Evolutionary conservation across 2,113 vertebrate genomes (phyloP), one percentile per base, ranked within the genome.

Genomic region (Limanda limanda): DNA sequence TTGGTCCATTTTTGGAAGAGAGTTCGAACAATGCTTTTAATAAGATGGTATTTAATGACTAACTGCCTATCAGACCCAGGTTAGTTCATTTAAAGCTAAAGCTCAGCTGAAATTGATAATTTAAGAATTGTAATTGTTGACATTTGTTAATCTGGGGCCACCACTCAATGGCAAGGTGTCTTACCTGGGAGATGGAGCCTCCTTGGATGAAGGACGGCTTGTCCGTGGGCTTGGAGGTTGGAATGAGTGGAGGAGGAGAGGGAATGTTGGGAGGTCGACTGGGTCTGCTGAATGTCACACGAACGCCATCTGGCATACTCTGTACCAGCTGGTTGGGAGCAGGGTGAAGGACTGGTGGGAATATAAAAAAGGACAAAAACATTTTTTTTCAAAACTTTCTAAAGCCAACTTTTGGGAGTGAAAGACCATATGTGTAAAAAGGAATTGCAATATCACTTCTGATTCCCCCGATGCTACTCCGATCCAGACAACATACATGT

Each of bases 201-300:
- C 98, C 98, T 88, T 98, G 96, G 88, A 98, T 98, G 91, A 99
- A 99, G 25, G 98, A 97, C 13, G 97, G 97, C 84, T 99, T 99
- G 92, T 99, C 98, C 11, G 97, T 95, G 71, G 96, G 97, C 93
- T 99, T 99, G 88, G 96, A 96, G 35, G 98, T 99, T n/a, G 98
- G 98, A 93, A 99, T 99, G 92, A 99, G 98, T 1, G 98, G 98
- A 55, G 98, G 98, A 1, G 98, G 98, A 48, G 95, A 95, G 55
- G 95, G 95, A 95, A 96, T 96, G 93, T 95, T 95, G 71, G 94
- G 78, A 42, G 97, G 97, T 82, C 97, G 94, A 71, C 96, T 97
- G 84, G 96, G 95, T 80, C 98, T 95, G 55, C 95, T 95, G 61
- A 97, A 97, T 0, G 97, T 92, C 78, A 98, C 94, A 2, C 97